phyloP scores from a whole-genome alignment of 2,797 vertebrate species.

The Capromys pilorides region DNA sequence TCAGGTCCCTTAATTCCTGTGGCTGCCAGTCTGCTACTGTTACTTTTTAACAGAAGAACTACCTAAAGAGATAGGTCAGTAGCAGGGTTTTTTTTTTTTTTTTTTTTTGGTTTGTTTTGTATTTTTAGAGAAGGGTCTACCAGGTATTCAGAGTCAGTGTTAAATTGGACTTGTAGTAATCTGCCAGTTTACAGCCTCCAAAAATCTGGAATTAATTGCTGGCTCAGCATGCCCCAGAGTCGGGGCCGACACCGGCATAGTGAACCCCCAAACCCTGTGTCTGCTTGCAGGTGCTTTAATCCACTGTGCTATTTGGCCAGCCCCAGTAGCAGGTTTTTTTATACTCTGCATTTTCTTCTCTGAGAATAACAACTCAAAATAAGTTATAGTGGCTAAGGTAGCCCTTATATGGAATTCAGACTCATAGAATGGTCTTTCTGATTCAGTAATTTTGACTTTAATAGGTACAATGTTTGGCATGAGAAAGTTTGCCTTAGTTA shows the following conservation, averaged over 20 bases:
- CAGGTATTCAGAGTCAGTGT: too few relatives aligned
- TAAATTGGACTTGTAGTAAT: too few relatives aligned
- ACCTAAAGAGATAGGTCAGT: conserved; percentile 16
- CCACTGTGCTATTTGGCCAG: too few relatives aligned
- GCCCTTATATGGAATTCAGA: conserved; percentile 53
- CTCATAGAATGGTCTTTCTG: too few relatives aligned
- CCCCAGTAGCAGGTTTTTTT: neutral
- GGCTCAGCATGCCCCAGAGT: too few relatives aligned
- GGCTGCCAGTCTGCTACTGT: neutral
- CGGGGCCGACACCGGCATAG: too few relatives aligned
- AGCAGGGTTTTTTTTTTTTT: neutral
- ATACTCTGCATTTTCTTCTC: conserved; percentile 32
- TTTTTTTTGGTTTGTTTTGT: too few relatives aligned
- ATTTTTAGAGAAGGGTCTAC: too few relatives aligned
- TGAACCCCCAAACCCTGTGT: too few relatives aligned
- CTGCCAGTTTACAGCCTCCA: too few relatives aligned
- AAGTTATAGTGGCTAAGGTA: conserved; percentile 27
- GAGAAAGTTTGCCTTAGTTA: conserved; percentile 43
- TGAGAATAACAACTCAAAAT: conserved; percentile 51
- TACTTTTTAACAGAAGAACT: conserved; percentile 37
- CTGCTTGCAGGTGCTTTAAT: too few relatives aligned
- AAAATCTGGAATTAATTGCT: too few relatives aligned
- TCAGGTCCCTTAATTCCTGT: neutral
- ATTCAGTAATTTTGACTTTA: neutral
- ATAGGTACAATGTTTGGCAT: conserved; percentile 5